phyloP scores from a whole-genome alignment of 2,888 invertebrate species.

The Herminia tarsipennalis region DNA sequence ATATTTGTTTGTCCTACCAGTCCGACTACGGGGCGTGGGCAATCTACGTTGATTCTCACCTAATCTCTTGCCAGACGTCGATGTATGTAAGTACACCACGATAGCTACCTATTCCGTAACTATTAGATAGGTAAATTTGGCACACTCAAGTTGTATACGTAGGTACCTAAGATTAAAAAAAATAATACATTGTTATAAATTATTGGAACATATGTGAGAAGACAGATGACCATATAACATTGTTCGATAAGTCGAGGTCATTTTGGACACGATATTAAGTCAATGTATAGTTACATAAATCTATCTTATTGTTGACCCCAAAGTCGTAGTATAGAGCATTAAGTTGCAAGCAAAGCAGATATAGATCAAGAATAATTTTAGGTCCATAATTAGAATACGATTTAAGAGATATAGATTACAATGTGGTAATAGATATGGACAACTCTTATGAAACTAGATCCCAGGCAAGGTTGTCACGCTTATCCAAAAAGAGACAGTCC shows the following conservation, averaged over 20 bases:
- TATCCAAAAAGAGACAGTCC: slow-evolving; percentile 51
- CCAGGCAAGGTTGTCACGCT: slow-evolving; percentile 49
- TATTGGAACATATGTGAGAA: too few species aligned
- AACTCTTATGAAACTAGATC: slow-evolving; percentile 61
- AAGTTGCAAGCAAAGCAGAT: too few species aligned
- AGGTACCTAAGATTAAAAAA: too few species aligned
- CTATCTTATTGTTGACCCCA: too few species aligned
- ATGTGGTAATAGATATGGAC: slow-evolving; percentile 58
- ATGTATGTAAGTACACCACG: slow-evolving; percentile 62
- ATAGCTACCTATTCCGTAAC: too few species aligned
- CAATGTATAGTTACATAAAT: neutral
- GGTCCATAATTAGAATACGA: too few species aligned
- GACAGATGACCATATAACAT: too few species aligned
- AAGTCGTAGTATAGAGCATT: too few species aligned
- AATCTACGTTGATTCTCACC: slow-evolving; percentile 86
- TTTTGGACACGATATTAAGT: slow-evolving; percentile 43
- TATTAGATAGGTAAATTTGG: too few species aligned
- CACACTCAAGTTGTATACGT: too few species aligned
- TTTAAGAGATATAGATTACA: slow-evolving; percentile 6
- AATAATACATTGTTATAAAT: too few species aligned
- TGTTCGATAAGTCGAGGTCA: slow-evolving; percentile 47
- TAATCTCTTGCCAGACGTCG: slow-evolving; percentile 69
- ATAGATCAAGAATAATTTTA: too few species aligned
- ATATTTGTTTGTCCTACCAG: slow-evolving; percentile 89
- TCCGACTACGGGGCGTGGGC: slow-evolving; percentile 86